phyloP scores from a whole-genome alignment of 2,888 invertebrate genomes.

The Mythimna vitellina region DNA sequence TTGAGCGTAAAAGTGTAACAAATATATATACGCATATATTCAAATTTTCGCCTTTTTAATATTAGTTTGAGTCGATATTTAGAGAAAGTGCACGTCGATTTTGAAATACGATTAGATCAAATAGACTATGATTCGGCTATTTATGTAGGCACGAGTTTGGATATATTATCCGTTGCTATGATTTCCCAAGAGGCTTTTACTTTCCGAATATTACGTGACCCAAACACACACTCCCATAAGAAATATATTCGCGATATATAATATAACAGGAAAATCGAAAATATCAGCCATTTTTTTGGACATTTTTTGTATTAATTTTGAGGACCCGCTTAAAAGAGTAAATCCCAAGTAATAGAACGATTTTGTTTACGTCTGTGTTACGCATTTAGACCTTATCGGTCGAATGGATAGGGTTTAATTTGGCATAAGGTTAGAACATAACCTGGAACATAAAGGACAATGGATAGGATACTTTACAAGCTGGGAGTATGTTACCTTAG shows the following conservation, averaged over 20 bases:
- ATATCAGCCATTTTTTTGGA: background rate
- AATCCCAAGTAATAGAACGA: no score
- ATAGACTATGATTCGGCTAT: conserved; percentile 12
- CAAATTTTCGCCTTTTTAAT: no score
- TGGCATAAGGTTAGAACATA: no score
- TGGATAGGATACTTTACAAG: no score
- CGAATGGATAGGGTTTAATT: no score
- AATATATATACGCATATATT: no score
- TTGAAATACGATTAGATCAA: conserved; percentile 40
- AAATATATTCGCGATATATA: conserved; percentile 17
- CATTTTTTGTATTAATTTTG: background rate
- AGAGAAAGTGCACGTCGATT: conserved; percentile 37
- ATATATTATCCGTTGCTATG: conserved; percentile 41
- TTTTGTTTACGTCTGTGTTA: no score
- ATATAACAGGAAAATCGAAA: conserved; percentile 4
- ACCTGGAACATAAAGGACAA: no score
- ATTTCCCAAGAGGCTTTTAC: conserved; percentile 53
- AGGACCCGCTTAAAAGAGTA: background rate
- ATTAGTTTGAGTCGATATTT: background rate
- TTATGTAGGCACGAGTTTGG: conserved; percentile 6
- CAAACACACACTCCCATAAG: background rate
- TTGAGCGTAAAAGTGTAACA: no score
- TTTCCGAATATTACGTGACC: conserved; percentile 44
- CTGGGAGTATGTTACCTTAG: no score
- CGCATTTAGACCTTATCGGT: no score